Evolutionary conservation across 1,140 invertebrate species (phyloP).

Genomic region (Acromyrmex charruanus): DNA sequence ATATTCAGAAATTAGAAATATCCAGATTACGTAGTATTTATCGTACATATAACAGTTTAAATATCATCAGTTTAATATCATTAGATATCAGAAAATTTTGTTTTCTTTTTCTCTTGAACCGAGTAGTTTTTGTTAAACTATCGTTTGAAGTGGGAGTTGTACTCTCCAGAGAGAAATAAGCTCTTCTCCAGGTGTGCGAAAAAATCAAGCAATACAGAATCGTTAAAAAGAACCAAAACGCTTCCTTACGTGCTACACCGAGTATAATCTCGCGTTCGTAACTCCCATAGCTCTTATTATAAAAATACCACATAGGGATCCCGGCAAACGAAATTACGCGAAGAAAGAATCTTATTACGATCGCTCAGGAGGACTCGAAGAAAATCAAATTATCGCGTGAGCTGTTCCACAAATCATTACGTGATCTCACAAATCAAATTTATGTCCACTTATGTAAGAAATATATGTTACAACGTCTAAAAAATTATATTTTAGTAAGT

Average conservation of each 20-base stretch:
- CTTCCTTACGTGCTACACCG: slow-evolving; percentile 25
- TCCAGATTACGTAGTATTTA: not conserved
- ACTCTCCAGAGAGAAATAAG: slow-evolving; percentile 13
- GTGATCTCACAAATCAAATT: slow-evolving; percentile 22
- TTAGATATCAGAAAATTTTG: not conserved
- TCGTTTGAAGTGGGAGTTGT: not conserved
- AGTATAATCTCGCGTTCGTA: slow-evolving; percentile 31
- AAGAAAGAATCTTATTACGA: slow-evolving; percentile 21
- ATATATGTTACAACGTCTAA: not conserved
- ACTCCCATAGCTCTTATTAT: slow-evolving; percentile 33
- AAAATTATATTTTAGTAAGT: not conserved
- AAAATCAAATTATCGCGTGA: slow-evolving; percentile 33
- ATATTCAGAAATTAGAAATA: not conserved
- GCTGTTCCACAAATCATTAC: slow-evolving; percentile 5
- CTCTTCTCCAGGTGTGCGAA: not conserved
- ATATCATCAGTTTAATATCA: not conserved
- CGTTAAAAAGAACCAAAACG: slow-evolving; percentile 30
- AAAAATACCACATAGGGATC: slow-evolving; percentile 14
- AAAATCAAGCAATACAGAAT: slow-evolving; percentile 42
- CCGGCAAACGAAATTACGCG: slow-evolving; percentile 35
- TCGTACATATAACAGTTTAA: not conserved
- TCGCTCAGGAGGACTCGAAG: not conserved
- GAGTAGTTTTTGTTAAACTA: not conserved
- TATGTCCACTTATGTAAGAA: not conserved
- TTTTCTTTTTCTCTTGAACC: not conserved